Conservation (phyloP, 2,888 invertebrate genomes). For the Melanostoma scalare region DNA sequence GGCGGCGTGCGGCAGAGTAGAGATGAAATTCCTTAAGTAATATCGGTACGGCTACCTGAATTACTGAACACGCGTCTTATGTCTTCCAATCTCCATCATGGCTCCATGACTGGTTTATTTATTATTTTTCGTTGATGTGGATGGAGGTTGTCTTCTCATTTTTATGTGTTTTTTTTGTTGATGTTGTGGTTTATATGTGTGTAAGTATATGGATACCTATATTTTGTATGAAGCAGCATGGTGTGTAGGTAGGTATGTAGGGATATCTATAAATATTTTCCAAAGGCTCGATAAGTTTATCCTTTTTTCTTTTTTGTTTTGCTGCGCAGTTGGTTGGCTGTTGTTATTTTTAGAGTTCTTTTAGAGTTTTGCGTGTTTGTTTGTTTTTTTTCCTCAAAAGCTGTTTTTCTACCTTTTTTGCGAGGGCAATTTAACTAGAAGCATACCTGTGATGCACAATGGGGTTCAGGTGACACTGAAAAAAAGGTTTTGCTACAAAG, state of each 20-base stretch:
- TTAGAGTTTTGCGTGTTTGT: conserved; percentile 25
- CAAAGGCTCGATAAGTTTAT: conserved; percentile 52
- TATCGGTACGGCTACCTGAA: conserved; percentile 78
- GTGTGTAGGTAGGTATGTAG: conserved; percentile 29
- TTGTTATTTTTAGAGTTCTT: conserved; percentile 50
- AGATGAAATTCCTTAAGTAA: conserved; percentile 75
- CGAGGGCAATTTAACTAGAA: conserved; percentile 37
- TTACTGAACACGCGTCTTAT: conserved; percentile 79
- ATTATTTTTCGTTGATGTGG: conserved; percentile 64
- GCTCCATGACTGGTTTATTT: conserved; percentile 73
- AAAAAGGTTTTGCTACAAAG: no score
- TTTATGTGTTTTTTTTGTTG: conserved; percentile 17
- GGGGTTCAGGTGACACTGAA: neutral
- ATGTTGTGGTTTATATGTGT: conserved; percentile 16
- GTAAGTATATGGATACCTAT: neutral
- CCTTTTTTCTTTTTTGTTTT: conserved; percentile 25
- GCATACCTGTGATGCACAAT: conserved; percentile 12
- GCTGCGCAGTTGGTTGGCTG: conserved; percentile 29
- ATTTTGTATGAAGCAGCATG: conserved; percentile 6
- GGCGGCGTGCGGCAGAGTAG: conserved; percentile 42
- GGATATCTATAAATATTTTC: conserved; percentile 44
- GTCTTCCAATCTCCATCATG: conserved; percentile 74
- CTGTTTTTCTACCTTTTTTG: conserved; percentile 38
- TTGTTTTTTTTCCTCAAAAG: conserved; percentile 15
- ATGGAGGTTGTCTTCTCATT: conserved; percentile 52